A percentile compares a stretch with the other conserved stretches of the same genome.
phyloP scores from a whole-genome alignment of 1,140 invertebrate species.

The Batillaria attramentaria region DNA sequence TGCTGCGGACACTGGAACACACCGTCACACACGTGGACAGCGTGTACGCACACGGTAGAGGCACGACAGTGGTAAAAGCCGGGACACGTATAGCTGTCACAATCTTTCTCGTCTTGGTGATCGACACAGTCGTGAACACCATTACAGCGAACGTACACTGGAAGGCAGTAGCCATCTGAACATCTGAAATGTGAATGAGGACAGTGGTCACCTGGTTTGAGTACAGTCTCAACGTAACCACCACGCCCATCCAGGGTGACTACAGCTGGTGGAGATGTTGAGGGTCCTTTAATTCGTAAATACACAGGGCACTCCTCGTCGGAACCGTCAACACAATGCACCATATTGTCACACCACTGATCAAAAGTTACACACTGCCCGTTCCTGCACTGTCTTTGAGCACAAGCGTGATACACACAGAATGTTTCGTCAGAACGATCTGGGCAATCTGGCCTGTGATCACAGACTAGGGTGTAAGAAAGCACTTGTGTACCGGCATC shows the following conservation, averaged over 20 bases:
- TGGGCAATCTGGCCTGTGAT: neutral
- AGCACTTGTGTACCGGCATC: neutral
- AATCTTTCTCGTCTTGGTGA: constrained; percentile 2
- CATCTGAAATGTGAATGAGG: constrained; percentile 10
- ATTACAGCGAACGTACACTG: constrained; percentile 18
- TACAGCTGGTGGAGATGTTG: neutral
- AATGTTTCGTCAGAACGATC: neutral
- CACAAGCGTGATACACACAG: neutral
- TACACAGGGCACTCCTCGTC: neutral
- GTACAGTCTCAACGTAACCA: neutral
- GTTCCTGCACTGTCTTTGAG: neutral
- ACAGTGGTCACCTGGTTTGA: neutral
- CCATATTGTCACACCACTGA: neutral
- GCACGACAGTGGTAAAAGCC: constrained; percentile 26
- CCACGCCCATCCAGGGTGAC: neutral
- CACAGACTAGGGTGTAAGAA: constrained; percentile 9
- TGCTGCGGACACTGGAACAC: constrained; percentile 28
- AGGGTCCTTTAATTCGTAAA: neutral
- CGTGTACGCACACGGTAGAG: constrained; percentile 23
- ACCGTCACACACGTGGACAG: constrained; percentile 26
- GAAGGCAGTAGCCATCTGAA: neutral
- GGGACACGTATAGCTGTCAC: constrained; percentile 23
- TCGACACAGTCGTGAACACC: constrained; percentile 13
- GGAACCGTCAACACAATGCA: constrained; percentile 2
- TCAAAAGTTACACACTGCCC: neutral